These are phyloP conservation scores for Helicorthomorpha holstii DNA, from an alignment of 1,140 invertebrate species.

Conservation along the genomic window DNA sequence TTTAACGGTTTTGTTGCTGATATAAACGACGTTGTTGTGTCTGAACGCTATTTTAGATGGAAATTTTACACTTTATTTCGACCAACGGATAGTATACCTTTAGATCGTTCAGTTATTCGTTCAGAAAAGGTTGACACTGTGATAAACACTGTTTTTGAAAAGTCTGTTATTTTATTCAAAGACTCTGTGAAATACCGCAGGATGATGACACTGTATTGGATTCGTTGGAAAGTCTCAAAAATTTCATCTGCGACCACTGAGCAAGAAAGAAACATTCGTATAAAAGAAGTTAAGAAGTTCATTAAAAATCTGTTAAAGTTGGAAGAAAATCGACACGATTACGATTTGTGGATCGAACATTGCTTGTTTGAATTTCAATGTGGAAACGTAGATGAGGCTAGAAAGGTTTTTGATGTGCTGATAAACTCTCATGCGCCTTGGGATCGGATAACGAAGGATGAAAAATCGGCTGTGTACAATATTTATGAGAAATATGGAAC, in stretches of 20 bases:
- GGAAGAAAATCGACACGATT: conserved; percentile 24
- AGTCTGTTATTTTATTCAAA: neutral
- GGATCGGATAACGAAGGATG: neutral
- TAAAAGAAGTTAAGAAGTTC: conserved; percentile 23
- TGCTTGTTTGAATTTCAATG: conserved; percentile 19
- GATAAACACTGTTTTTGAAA: neutral
- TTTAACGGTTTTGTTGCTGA: neutral
- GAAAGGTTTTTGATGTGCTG: conserved; percentile 22
- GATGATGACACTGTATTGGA: neutral
- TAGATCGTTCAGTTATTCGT: neutral
- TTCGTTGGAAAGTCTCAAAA: no score
- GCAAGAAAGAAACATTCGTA: conserved; percentile 12
- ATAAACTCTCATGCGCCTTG: neutral
- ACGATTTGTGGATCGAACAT: conserved; percentile 27
- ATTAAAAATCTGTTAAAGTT: conserved; percentile 25
- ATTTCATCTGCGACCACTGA: neutral
- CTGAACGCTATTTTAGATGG: neutral
- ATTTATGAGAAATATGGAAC: neutral
- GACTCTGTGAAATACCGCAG: neutral
- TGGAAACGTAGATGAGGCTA: conserved; percentile 20
- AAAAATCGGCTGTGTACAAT: neutral
- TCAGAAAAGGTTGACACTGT: neutral
- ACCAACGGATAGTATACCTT: neutral
- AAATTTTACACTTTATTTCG: neutral
- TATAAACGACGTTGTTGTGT: neutral